These are phyloP conservation scores for Smutsia temminckii DNA, from an alignment of 2,797 vertebrate species.

Conservation along the genomic window DNA sequence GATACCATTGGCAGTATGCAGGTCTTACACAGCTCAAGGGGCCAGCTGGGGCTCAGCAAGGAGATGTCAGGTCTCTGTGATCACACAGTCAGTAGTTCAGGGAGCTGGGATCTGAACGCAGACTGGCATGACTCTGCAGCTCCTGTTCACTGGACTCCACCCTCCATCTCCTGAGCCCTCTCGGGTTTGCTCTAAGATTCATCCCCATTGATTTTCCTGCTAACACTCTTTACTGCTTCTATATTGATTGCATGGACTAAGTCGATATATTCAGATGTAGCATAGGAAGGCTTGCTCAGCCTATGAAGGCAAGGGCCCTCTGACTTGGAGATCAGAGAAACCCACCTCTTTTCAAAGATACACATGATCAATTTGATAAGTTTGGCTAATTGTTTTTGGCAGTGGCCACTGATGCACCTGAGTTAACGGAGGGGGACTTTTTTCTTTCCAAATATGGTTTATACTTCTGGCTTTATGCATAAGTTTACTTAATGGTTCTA, in stretches of 20 bases:
- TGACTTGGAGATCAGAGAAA: not conserved
- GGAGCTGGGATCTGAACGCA: not conserved
- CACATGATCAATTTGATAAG: not conserved
- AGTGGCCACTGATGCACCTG: constrained; percentile 72
- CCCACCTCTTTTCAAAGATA: not conserved
- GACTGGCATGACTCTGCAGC: not conserved
- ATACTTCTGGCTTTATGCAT: constrained; percentile 76
- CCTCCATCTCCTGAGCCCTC: not conserved
- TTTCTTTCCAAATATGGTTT: constrained; percentile 80
- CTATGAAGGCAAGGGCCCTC: not conserved
- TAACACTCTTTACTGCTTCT: not conserved
- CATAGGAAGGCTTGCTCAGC: not conserved
- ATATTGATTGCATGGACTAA: not conserved
- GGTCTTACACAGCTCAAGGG: no score
- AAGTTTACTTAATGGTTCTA: constrained; percentile 62
- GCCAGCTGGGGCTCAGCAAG: not conserved
- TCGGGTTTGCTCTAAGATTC: not conserved
- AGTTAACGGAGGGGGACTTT: constrained; percentile 78
- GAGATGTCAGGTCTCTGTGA: not conserved
- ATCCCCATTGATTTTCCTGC: not conserved
- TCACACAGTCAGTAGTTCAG: not conserved
- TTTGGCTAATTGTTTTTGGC: not conserved
- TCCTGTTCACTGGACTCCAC: no score
- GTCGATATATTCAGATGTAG: not conserved
- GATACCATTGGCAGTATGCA: not conserved